Percentiles rank a stretch among this genome's conserved stretches.
These are phyloP conservation scores for Ptilorrhoa leucosticta DNA, from an alignment of 2,113 vertebrate genomes.

Conservation along the genomic window DNA sequence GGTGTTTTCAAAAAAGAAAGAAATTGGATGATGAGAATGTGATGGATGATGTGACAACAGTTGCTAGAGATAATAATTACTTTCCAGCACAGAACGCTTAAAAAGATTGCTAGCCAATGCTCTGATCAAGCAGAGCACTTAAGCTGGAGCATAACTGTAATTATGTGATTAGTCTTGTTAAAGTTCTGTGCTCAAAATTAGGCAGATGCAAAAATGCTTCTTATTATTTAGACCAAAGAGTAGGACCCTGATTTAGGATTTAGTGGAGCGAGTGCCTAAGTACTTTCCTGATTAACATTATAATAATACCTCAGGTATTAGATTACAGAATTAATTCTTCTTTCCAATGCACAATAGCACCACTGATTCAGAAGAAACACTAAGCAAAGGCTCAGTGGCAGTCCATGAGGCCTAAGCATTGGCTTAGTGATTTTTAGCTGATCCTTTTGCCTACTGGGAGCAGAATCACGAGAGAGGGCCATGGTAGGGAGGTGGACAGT, in stretches of 20 bases:
- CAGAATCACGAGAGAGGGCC: neutral
- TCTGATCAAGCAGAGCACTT: conserved; percentile 38
- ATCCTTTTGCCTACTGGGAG: neutral
- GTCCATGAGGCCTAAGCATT: neutral
- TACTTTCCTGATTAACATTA: neutral
- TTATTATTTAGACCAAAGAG: neutral
- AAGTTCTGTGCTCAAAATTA: conserved; percentile 26
- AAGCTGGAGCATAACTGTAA: conserved; percentile 7
- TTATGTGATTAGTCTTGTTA: conserved; percentile 38
- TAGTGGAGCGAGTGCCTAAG: conserved; percentile 9
- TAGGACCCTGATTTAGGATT: conserved; percentile 23
- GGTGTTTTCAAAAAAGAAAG: neutral
- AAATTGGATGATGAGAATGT: neutral
- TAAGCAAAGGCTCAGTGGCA: neutral
- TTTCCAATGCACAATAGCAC: neutral
- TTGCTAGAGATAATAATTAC: neutral
- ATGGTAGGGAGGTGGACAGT: neutral
- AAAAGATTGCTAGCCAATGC: conserved; percentile 16
- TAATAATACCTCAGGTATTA: neutral
- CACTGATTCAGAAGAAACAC: neutral
- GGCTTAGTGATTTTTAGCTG: neutral
- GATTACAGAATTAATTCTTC: neutral
- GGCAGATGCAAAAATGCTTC: neutral
- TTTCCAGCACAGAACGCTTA: neutral
- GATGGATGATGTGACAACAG: neutral